Conservation (phyloP, 64 coral and sea anemone species). For the Orbicella faveolata region DNA sequence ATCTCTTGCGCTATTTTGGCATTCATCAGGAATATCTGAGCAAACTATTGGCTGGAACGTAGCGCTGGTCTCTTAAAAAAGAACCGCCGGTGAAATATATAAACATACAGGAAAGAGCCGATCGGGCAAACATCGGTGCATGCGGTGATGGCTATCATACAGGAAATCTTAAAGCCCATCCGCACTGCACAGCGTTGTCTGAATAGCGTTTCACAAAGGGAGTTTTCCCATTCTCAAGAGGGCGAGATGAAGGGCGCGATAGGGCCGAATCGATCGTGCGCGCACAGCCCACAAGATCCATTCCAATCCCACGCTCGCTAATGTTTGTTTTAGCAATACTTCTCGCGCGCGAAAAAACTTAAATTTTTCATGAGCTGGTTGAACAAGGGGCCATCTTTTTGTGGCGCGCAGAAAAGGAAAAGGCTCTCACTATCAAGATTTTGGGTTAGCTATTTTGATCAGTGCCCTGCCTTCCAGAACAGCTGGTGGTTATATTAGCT, state of each 20-base stretch:
- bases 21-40: slow-evolving; percentile 6
- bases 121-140: slow-evolving; percentile 30
- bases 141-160: slow-evolving; percentile 22
- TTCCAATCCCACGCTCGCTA: background rate
- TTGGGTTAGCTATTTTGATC: background rate
- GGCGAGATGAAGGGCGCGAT: background rate
- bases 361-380: slow-evolving; percentile 2
- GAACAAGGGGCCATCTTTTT: slow-evolving; percentile 16
- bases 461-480: background rate
- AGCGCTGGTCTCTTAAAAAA: background rate
- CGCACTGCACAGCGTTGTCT: slow-evolving; percentile 12
- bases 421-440: background rate
- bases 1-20: background rate
- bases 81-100: background rate
- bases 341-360: background rate
- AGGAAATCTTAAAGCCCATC: slow-evolving; percentile 37
- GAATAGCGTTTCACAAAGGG: slow-evolving; percentile 32
- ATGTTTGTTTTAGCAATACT: background rate
- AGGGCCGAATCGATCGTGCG: background rate
- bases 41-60: background rate
- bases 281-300: background rate
- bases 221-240: slow-evolving; percentile 23
- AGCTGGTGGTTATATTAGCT: slow-evolving; percentile 33
- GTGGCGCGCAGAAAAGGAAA: background rate
- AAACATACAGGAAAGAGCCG: background rate